These are phyloP conservation scores for Trichonephila inaurata DNA, from an alignment of 1,140 invertebrate genomes.

Conservation along the genomic window DNA sequence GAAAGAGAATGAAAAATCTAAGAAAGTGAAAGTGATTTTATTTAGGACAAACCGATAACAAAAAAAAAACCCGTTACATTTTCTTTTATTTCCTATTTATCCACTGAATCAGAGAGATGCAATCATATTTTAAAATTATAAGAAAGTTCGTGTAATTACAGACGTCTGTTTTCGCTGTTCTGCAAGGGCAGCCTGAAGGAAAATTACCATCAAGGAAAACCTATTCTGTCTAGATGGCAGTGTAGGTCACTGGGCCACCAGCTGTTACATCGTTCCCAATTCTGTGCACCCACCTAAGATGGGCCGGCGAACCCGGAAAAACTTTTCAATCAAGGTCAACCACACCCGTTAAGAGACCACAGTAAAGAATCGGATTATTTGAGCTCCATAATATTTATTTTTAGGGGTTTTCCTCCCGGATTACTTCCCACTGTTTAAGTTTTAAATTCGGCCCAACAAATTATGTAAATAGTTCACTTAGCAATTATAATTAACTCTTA, in stretches of 20 bases:
- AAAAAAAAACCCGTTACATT: not conserved
- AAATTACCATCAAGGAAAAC: constrained; percentile 19
- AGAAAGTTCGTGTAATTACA: constrained; percentile 1
- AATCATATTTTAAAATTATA: not conserved
- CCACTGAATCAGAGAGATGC: not conserved
- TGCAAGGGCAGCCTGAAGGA: constrained; percentile 47
- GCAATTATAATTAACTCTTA: no score
- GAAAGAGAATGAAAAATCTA: not conserved
- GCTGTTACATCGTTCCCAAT: constrained; percentile 51
- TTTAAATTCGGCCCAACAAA: not conserved
- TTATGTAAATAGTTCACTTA: no score
- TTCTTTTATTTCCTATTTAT: not conserved
- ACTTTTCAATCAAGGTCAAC: constrained; percentile 48
- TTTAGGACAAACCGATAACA: not conserved
- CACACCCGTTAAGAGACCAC: not conserved
- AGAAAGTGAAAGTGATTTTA: not conserved
- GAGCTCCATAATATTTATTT: not conserved
- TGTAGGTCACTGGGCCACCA: constrained; percentile 56
- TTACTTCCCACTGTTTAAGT: not conserved
- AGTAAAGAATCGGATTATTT: not conserved
- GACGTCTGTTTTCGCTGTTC: constrained; percentile 51
- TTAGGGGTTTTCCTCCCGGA: not conserved
- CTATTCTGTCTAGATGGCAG: not conserved
- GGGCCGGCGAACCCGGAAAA: constrained; percentile 65
- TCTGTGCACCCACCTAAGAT: not conserved